Evolutionary conservation across 1,140 invertebrate species (phyloP).

Genomic region (Branchinecta lynchi): DNA sequence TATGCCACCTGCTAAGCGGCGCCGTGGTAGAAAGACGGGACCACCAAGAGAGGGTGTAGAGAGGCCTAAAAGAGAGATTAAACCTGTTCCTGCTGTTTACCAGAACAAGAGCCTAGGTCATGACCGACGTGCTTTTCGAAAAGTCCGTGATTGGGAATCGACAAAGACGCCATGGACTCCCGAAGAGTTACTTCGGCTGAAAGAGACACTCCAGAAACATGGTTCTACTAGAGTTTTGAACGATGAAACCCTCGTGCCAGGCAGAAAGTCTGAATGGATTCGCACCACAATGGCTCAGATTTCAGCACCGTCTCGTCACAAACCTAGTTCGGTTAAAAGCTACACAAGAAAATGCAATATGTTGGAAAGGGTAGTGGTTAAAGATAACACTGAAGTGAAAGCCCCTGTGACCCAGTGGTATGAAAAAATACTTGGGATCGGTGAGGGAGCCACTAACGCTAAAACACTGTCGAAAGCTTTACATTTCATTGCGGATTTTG

Average conservation of each 20-base stretch:
- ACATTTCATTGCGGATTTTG: conserved; percentile 12
- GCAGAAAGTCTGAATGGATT: background rate
- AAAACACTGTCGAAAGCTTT: background rate
- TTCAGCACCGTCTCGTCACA: background rate
- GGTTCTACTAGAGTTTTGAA: background rate
- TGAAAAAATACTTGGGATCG: background rate
- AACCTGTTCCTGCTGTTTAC: background rate
- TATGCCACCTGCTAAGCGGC: no score
- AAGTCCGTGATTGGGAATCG: background rate
- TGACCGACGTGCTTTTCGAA: background rate
- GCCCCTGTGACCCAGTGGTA: conserved; percentile 1
- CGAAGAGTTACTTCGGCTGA: background rate
- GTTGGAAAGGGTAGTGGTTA: background rate
- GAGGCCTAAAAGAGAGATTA: background rate
- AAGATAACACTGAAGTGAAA: background rate
- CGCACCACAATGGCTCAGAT: background rate
- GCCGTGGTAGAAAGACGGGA: no score
- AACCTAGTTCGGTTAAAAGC: background rate
- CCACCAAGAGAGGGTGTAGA: no score
- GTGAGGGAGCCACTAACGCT: background rate
- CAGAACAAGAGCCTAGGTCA: background rate
- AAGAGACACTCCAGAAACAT: background rate
- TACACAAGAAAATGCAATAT: background rate
- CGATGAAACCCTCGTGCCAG: background rate
- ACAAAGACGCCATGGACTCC: background rate